These are phyloP conservation scores for Eudyptes chrysolophus DNA, from an alignment of 2,113 vertebrate species.

Conservation along the genomic window DNA sequence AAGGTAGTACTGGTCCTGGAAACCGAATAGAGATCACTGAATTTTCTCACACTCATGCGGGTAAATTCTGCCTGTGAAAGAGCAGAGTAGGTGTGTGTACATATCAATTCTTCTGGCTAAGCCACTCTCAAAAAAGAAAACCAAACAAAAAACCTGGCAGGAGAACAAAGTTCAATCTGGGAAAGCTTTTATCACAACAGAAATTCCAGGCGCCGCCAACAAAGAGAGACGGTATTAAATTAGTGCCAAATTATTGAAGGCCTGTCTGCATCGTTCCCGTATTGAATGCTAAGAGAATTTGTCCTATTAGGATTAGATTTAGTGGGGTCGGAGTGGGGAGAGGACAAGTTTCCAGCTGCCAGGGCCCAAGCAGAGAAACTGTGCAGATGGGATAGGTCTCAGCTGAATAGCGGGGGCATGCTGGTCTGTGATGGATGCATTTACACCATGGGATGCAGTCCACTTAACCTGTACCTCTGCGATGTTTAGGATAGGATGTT, in stretches of 20 bases:
- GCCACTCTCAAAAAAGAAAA: background rate
- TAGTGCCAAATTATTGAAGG: background rate
- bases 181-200: constrained; percentile 1
- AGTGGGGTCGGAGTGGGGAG: background rate
- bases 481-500: background rate
- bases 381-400: background rate
- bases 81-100: background rate
- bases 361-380: background rate
- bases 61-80: background rate
- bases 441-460: background rate
- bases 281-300: background rate
- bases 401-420: background rate
- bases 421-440: background rate
- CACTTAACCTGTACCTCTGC: background rate
- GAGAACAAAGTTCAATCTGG: background rate
- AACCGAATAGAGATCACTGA: background rate
- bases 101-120: background rate
- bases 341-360: background rate
- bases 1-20: background rate
- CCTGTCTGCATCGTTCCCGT: background rate
- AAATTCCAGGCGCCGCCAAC: background rate
- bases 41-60: background rate
- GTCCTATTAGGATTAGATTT: background rate
- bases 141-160: constrained; percentile 38
- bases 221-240: background rate